Evolutionary conservation across 2,888 invertebrate genomes (phyloP), one percentile per base, ranked within the genome.

Genomic region (Cantharis lateralis): DNA sequence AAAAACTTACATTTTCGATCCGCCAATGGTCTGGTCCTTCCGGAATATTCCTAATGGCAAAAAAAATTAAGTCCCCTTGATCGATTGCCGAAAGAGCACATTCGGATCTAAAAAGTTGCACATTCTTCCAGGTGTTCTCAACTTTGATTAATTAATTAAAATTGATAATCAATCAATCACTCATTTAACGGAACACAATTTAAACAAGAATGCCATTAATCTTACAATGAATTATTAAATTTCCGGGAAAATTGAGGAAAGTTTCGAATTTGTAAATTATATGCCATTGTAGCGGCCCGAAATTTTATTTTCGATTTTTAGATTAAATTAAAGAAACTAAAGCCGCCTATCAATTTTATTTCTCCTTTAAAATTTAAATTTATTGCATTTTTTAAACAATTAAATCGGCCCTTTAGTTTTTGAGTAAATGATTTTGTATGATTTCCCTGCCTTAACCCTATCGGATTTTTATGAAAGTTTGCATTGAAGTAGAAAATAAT

Each of bases 141-240:
- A 74, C 71, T 72, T 70, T 76, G 79, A 79, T 79, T 79, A 79
- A 79, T 79, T 76, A 79, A 76, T 78, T 76, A 69, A 70, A 72
- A 76, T 71, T 74, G 72, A 26, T 70, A 70, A 77, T 79, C 75
- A 32, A 79, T 79, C 77, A 76, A 77, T 79, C 76, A 79, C 76
- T 32, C 32, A 13, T 32, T 32, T 32, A 28, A 28, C 26, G 11
- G 26, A 28, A 32, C n/a, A 32, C 32, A 32, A 13, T 32, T 32
- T 32, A 32, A 32, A 32, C 32, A 32, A 13, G 32, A 32, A 32
- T 32, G 32, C n/a, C 32, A 32, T 32, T 32, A 32, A 32, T 32
- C 32, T 32, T 32, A 13, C 32, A 32, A 32, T 32, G 32, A 32
- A 32, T n/a, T 32, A 32, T 32, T 32, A 32, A 32, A 32, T 32